These are phyloP conservation scores for Pseudoips prasinana DNA, from an alignment of 2,888 invertebrate genomes.

Conservation along the genomic window DNA sequence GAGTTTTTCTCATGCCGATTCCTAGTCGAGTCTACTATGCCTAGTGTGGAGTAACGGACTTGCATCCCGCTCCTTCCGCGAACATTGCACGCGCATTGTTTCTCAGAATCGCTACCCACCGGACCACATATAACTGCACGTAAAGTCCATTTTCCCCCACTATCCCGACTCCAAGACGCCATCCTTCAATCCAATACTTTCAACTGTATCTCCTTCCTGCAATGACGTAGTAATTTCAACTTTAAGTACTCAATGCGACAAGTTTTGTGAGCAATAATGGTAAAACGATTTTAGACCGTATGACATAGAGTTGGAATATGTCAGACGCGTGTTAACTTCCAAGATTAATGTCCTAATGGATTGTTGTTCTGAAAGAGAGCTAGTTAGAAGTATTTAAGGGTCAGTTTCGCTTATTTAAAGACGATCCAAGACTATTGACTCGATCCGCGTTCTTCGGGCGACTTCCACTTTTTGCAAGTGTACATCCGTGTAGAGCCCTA, in stretches of 20 bases:
- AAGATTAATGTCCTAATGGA: constrained; percentile 61
- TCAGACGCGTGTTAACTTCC: constrained; percentile 40
- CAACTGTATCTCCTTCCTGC: constrained; percentile 58
- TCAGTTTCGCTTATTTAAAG: constrained; percentile 52
- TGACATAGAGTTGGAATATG: constrained; percentile 54
- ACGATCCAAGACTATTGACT: constrained; percentile 46
- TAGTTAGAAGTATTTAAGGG: constrained; percentile 48
- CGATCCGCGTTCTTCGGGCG: constrained; percentile 76
- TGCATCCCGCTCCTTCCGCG: constrained; percentile 72
- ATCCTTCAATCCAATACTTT: constrained; percentile 56
- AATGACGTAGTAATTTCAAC: constrained; percentile 52
- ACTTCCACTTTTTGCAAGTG: constrained; percentile 73
- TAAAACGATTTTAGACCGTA: constrained; percentile 59
- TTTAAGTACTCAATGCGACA: constrained; percentile 40
- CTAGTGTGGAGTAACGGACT: constrained; percentile 63
- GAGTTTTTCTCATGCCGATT: constrained; percentile 73
- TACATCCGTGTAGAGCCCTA: constrained; percentile 63
- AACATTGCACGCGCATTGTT: constrained; percentile 69
- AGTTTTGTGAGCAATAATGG: constrained; percentile 37
- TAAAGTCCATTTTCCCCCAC: constrained; percentile 56
- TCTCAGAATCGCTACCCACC: constrained; percentile 68
- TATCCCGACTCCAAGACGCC: constrained; percentile 52
- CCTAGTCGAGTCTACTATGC: constrained; percentile 66
- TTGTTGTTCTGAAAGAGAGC: constrained; percentile 48
- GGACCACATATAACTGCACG: constrained; percentile 59